phyloP scores from a whole-genome alignment of 30 jellyfish, hydroid and myxozoan species.

The Chrysaora quinquecirrha region DNA sequence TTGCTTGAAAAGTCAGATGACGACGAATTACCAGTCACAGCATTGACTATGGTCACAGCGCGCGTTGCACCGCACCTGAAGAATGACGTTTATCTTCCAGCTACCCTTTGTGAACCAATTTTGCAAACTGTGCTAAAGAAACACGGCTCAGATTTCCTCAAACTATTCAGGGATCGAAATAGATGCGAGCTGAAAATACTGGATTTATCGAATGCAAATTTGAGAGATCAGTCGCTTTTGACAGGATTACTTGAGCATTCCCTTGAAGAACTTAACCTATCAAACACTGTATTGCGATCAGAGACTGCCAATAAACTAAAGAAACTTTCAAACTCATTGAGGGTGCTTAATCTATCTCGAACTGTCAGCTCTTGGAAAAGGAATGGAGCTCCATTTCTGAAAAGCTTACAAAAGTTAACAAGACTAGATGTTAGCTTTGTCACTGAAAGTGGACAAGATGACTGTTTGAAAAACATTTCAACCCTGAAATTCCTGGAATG shows the following conservation, averaged over 20 bases:
- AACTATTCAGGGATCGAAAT: constrained; percentile 31
- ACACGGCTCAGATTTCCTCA: constrained; percentile 5
- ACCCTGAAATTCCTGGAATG: constrained; percentile 35
- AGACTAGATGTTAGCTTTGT: constrained; percentile 31
- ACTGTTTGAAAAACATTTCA: constrained; percentile 42
- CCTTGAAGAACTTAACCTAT: constrained; percentile 31
- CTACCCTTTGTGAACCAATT: constrained; percentile 61
- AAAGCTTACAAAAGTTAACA: neutral
- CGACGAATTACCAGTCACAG: too few relatives aligned
- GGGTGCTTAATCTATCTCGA: constrained; percentile 41
- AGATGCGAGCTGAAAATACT: constrained; percentile 63
- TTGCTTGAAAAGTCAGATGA: too few relatives aligned
- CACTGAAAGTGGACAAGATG: neutral
- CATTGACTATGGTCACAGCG: too few relatives aligned
- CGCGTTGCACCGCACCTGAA: too few relatives aligned
- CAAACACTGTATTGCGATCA: constrained; percentile 15
- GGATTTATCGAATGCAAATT: constrained; percentile 30
- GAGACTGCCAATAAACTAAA: constrained; percentile 39
- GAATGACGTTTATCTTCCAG: constrained; percentile 58
- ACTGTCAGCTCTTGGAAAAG: constrained; percentile 42
- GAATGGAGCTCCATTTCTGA: constrained; percentile 14
- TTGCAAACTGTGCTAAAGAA: constrained; percentile 27
- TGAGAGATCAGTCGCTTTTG: constrained; percentile 38
- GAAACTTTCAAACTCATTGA: constrained; percentile 23
- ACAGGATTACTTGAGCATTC: constrained; percentile 51